Evolutionary conservation across 2,888 invertebrate genomes (phyloP), one percentile per base, ranked within the genome.

Genomic region (Machimus rusticus): DNA sequence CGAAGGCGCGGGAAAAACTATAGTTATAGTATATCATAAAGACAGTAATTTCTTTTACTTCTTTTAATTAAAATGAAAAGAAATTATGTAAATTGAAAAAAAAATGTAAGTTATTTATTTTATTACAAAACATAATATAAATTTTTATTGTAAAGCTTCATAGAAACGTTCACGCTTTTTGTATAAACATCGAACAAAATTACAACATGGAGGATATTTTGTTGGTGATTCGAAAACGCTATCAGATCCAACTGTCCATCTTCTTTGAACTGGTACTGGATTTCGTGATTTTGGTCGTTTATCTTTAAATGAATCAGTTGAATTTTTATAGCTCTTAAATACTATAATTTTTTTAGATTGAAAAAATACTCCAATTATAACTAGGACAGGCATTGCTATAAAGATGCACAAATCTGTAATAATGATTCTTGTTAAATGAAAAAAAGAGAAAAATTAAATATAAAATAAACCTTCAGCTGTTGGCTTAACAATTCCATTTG

Each of bases 141-240:
- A 2, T 46, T 51, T 51, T 51, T 51, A 51, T 6, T 5, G n/a
- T 16, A 51, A 1, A 16, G 1, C n/a, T 51, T n/a, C 5, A n/a
- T 51, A 51, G 1, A 5, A n/a, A n/a, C n/a, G 51, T 51, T 6
- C n/a, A n/a, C n/a, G n/a, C n/a, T 51, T 51, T n/a, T 16, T n/a
- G 5, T 51, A 5, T n/a, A 51, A 51, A 16, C 5, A 51, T n/a
- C 19, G 5, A 5, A 51, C n/a, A 2, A 51, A 6, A 51, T 51
- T 6, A 6, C 3, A n/a, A n/a, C 51, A n/a, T 51, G 51, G 5
- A 5, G n/a, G 6, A 93, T 91, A 86, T n/a, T 84, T 84, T 14
- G 55, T 74, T 37, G 88, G 88, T 28, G 88, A 87, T 55, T 88
- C 88, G 74, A 88, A 88, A 28, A 88, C 88, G 78, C 87, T 87